Percentiles rank a stretch among this genome's conserved stretches.
phyloP scores from a whole-genome alignment of 2,797 vertebrate genomes.

The Micrastur ruficollis region DNA sequence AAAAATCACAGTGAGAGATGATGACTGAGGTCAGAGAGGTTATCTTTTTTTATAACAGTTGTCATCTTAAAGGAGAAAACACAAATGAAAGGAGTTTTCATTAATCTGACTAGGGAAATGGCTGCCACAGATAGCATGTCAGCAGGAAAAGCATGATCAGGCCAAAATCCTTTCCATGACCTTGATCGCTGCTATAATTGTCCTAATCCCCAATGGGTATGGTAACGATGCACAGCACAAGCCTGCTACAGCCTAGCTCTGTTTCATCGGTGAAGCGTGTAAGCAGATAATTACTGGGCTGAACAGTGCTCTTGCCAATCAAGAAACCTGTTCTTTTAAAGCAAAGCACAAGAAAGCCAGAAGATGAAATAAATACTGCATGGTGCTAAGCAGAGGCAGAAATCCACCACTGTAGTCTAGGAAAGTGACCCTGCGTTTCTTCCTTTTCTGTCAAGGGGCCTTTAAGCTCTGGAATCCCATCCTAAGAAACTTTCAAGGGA shows the following conservation, averaged over 20 bases:
- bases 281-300: slow-evolving; percentile 15
- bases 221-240: neutral
- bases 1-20: neutral
- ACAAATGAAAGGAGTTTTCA: neutral
- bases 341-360: neutral
- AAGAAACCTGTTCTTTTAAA: neutral
- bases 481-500: neutral
- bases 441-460: neutral
- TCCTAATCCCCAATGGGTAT: neutral
- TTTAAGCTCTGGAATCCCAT: neutral
- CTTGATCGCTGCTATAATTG: neutral
- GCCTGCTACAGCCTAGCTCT: neutral
- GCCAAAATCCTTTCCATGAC: slow-evolving; percentile 7
- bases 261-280: neutral
- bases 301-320: neutral
- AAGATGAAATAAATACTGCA: neutral
- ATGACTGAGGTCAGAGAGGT: slow-evolving; percentile 24
- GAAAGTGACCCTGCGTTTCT: neutral
- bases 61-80: slow-evolving; percentile 11
- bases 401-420: neutral
- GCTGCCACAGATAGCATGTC: neutral
- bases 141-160: neutral
- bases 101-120: neutral
- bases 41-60: slow-evolving; percentile 1
- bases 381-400: neutral